These are phyloP conservation scores for Patagioenas fasciata DNA, from an alignment of 2,113 vertebrate species.

Conservation along the genomic window DNA sequence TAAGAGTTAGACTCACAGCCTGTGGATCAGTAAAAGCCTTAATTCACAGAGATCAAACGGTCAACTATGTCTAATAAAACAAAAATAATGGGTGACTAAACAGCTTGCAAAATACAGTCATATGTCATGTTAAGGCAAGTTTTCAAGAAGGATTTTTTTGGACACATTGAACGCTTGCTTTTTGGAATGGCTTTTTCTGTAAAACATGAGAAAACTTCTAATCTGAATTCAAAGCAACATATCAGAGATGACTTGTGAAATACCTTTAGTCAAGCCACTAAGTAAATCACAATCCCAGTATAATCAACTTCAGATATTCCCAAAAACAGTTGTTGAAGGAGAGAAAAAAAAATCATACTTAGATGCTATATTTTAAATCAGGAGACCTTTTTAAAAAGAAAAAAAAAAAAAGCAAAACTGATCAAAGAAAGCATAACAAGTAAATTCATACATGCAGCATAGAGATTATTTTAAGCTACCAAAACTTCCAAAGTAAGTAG, in stretches of 20 bases:
- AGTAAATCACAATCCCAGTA: neutral
- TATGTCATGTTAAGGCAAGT: slow-evolving; percentile 4
- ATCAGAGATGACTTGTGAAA: neutral
- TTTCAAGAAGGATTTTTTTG: slow-evolving; percentile 3
- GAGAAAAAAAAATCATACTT: neutral
- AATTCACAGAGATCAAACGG: slow-evolving; percentile 10
- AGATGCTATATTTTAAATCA: neutral
- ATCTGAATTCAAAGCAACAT: neutral
- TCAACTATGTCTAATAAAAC: slow-evolving; percentile 2
- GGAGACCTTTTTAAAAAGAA: neutral
- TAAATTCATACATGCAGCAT: neutral
- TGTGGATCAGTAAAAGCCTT: slow-evolving; percentile 2
- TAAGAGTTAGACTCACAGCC: neutral
- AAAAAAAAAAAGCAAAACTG: neutral
- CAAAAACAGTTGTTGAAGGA: neutral
- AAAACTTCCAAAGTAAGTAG: neutral
- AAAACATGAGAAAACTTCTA: neutral
- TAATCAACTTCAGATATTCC: neutral
- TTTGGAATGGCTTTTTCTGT: neutral
- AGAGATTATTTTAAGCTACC: neutral
- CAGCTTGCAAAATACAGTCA: neutral
- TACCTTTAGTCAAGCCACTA: neutral
- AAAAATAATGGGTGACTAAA: slow-evolving; percentile 21
- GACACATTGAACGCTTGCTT: neutral
- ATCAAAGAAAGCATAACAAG: neutral